Evolutionary conservation across 2,113 vertebrate genomes (phyloP), one percentile per base, ranked within the genome.

Genomic region (Rattus rattus): DNA sequence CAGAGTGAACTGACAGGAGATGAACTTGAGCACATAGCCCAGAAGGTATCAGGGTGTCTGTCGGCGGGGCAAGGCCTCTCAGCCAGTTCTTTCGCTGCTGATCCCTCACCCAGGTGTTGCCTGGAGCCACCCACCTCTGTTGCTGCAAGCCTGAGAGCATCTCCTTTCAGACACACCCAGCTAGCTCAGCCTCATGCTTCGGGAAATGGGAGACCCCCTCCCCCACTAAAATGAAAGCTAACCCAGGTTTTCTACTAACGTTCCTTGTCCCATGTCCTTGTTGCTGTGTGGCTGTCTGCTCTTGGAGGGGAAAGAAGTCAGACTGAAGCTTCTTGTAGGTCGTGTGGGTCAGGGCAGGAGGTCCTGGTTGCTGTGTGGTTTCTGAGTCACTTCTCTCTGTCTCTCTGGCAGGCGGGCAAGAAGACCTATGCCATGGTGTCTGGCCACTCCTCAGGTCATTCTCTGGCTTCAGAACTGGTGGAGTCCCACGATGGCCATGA

Each of bases 341-440:
- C 88, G 52, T 65, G 0, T 20, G 75, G 75, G 65, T 14, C 11
- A 87, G 72, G 69, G 39, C 75, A 54, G 47, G 75, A 43, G 33
- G 80, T 52, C 33, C n/a, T 26, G 26, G 54, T 80, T 79, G 28
- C 49, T 0, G 0, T 30, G 16, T 24, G 67, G 47, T 67, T 52
- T 88, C 73, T 92, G 87, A 97, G 47, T 80, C 63, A 4, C 24
- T 43, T 76, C 8, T 63, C 20, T 92, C 63, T 73, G 13, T 52
- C 77, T 81, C 69, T 56, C 39, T 43, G 10, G 10, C 97, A 99
- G 99, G 99, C 99, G 0, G 97, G 99, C 33, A 99, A 99, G 92
- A 99, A 98, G 96, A 99, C 99, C 10, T 99, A 98, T 11, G 99
- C 99, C 2, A 97, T 99, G 98, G 99, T 99, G 92, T 99, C 99